phyloP scores from a whole-genome alignment of 2,113 vertebrate genomes.

The Morone chrysops region DNA sequence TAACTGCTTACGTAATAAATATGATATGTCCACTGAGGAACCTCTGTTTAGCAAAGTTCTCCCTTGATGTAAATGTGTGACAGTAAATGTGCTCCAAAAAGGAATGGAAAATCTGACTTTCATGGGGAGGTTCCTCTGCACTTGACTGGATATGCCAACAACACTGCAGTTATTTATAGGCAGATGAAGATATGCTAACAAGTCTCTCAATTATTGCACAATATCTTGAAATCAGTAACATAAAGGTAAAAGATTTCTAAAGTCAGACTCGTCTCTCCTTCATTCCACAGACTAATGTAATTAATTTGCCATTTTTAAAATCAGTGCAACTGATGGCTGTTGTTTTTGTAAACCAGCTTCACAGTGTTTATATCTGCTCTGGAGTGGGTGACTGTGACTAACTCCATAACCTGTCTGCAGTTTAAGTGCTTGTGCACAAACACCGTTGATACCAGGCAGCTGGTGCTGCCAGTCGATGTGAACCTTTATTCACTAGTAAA shows the following conservation, averaged over 20 bases:
- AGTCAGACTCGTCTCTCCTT: not conserved
- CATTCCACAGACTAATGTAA: conserved; percentile 22
- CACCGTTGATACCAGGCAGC: conserved; percentile 8
- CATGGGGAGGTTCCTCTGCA: conserved; percentile 36
- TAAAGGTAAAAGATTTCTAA: conserved; percentile 15
- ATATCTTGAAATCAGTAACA: conserved; percentile 21
- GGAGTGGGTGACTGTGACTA: conserved; percentile 39
- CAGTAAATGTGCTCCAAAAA: conserved; percentile 36
- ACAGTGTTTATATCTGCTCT: conserved; percentile 46
- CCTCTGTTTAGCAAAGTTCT: conserved; percentile 6
- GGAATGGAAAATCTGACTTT: conserved; percentile 61
- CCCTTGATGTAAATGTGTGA: not conserved
- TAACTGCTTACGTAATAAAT: conserved; percentile 24
- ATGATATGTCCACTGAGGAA: conserved; percentile 15
- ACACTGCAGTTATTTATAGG: conserved; percentile 46
- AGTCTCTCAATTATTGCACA: conserved; percentile 27
- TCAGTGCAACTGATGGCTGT: conserved; percentile 12
- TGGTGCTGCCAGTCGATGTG: not conserved
- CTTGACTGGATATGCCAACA: conserved; percentile 30
- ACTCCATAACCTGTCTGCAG: conserved; percentile 41
- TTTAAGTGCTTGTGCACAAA: conserved; percentile 38
- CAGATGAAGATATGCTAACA: conserved; percentile 27
- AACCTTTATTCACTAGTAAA: not conserved
- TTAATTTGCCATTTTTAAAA: conserved; percentile 15
- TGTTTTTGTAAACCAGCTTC: conserved; percentile 6